Base-by-base conservation (phyloP, 2,113 vertebrate genomes). In the Lates calcarifer region DNA sequence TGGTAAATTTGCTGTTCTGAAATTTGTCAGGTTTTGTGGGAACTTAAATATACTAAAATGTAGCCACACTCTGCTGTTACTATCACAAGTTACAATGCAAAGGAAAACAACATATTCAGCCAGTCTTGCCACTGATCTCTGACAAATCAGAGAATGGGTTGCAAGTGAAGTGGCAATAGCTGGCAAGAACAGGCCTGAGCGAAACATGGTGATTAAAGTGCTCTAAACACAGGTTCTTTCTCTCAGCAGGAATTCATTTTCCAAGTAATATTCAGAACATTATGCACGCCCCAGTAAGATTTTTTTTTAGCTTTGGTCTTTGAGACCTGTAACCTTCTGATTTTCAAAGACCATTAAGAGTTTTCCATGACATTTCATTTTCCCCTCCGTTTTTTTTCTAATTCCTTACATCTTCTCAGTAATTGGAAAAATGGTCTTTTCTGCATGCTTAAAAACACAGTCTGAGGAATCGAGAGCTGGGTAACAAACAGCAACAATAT, bases 321-420 rank as follows among this genome's bases (percentile, higher is more conserved):
- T 55, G 24, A 63, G 20, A 77, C 29, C 51, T 75, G 47, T 33
- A 57, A 64, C 47, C 45, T 70, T 77, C 43, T 68, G 43, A 72
- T 61, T 77, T 64, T 84, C 24, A 61, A 45, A 79, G n/a, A 65
- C 17, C 61, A 43, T 64, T 41, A n/a, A 5, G 28, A 69, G 22
- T 61, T 81, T 84, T 69, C 3, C 10, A 18, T 69, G 61, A 69
- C 39, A 82, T 79, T 81, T 75, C 0, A 71, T 63, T 74, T 61
- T 24, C 31, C 49, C 20, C 24, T 11, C 0, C n/a, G n/a, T 11
- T 33, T 22, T 51, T 60, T 41, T 45, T 17, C 10, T 2, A 31
- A 41, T 45, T 35, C 49, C 29, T 43, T 1, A 49, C 31, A 45
- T 67, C 14, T 28, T 39, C 53, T 62, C 17, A 49, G n/a, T 73